Evolutionary conservation across 2,113 vertebrate genomes (phyloP), one percentile per base, ranked within the genome.

Genomic region (Peucedramus taeniatus): DNA sequence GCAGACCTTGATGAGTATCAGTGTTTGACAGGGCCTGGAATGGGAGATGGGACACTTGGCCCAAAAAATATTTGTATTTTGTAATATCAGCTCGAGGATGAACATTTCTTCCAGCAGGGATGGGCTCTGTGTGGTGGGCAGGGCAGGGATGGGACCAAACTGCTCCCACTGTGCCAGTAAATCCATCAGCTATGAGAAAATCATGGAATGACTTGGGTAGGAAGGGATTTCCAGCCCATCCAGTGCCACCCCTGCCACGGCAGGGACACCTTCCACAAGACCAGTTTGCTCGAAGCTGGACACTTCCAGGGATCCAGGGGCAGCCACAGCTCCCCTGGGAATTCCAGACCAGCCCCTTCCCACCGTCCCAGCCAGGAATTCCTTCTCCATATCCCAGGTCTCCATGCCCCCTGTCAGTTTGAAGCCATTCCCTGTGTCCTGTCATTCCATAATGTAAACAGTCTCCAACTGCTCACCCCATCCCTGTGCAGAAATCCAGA

Each of bases 261-360:
- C 49, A 45, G 33, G 39, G 56, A 35, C 26, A 35, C 15, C 23
- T 56, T 1, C n/a, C 82, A 15, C 8, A 2, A 1, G 15, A 12
- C 40, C 49, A 64, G 40, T 11, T 0, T 33, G 59, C 23, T 64
- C 59, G 50, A 64, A 0, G 1, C 49, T 39, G 50, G 51, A 0
- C 30, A 65, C 16, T 85, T 0, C 50, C 83, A 85, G 42, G 42
- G 35, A 40, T 40, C 26, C 33, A 51, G 40, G 27, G 3, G 40
- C 69, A 74, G 59, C 68, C 68, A 20, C 60, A 49, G 70, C 42
- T 49, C 0, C 50, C 49, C 50, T 35, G 60, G 18, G 13, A 47
- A 65, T 20, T 54, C 42, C 40, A 37, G 11, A 27, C 59, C 59
- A 56, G 66, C 13, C 24, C 24, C 20, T 70, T 5, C 1, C 10